Evolutionary conservation across 2,888 invertebrate species (phyloP).

Genomic region (Rugalucina vietnamica): DNA sequence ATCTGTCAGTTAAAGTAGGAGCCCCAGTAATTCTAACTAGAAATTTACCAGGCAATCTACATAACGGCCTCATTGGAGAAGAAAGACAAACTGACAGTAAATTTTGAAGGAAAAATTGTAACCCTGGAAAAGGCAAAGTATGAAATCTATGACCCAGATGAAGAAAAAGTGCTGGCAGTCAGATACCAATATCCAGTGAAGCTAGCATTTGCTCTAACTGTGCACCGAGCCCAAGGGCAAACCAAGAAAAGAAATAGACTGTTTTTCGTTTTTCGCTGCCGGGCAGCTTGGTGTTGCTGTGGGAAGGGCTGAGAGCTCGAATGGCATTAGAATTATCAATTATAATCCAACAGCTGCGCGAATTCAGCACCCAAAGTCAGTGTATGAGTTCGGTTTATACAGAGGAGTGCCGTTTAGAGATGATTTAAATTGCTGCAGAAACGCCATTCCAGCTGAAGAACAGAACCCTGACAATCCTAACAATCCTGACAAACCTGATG

Average conservation of each 20-base stretch:
- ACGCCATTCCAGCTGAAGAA: not conserved
- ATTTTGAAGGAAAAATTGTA: slow-evolving; percentile 2
- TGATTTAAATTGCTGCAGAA: not conserved
- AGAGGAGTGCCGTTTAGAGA: not conserved
- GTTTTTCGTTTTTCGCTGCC: not conserved
- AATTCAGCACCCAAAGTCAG: not conserved
- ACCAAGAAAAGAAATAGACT: not conserved
- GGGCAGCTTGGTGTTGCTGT: not conserved
- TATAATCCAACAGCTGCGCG: not conserved
- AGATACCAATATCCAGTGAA: not conserved
- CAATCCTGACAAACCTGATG: too few relatives aligned
- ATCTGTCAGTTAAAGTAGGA: not conserved
- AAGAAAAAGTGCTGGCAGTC: not conserved
- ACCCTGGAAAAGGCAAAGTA: too few relatives aligned
- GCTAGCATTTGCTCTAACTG: not conserved
- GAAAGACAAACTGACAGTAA: not conserved
- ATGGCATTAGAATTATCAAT: not conserved
- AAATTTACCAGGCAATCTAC: not conserved
- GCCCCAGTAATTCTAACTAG: not conserved
- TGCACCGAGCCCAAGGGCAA: not conserved
- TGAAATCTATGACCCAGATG: not conserved
- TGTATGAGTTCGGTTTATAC: not conserved
- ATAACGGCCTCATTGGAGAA: not conserved
- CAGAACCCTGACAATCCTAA: not conserved
- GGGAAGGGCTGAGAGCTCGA: not conserved